Evolutionary conservation across 2,888 invertebrate genomes (phyloP).

Genomic region (Ischnura elegans): DNA sequence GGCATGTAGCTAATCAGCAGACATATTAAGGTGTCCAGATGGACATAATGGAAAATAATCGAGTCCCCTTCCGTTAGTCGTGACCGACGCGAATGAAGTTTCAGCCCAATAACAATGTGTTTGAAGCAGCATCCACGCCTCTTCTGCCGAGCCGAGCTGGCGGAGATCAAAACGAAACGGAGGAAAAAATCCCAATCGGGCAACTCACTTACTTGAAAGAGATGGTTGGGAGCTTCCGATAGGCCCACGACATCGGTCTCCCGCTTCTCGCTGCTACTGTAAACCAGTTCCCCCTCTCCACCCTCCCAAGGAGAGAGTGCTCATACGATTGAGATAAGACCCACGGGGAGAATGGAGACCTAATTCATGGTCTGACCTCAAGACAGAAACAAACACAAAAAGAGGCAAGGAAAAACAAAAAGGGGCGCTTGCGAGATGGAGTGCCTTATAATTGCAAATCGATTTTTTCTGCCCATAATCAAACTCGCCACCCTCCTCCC

Average conservation of each 20-base stretch:
- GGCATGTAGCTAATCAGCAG: not conserved
- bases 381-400: conserved; percentile 64
- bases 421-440: not conserved
- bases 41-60: not conserved
- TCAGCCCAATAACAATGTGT: conserved; percentile 11
- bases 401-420: not conserved
- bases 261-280: conserved; percentile 47
- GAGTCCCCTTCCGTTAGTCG: not conserved
- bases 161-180: not conserved
- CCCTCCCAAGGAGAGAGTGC: too few relatives aligned
- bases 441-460: conserved; percentile 63
- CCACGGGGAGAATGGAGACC: conserved; percentile 61
- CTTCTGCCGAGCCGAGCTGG: not conserved
- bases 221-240: conserved; percentile 2
- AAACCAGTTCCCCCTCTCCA: conserved; percentile 59
- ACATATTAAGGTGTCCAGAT: not conserved
- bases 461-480: conserved; percentile 60
- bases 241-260: conserved; percentile 54
- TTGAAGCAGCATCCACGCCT: not conserved
- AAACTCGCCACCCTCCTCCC: conserved; percentile 14
- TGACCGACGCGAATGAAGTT: not conserved
- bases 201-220: not conserved
- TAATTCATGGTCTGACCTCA: conserved; percentile 66
- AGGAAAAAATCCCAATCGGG: not conserved
- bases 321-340: conserved; percentile 60